Base-by-base conservation (phyloP, 2,888 invertebrate genomes). In the Agonopterix arenella region DNA sequence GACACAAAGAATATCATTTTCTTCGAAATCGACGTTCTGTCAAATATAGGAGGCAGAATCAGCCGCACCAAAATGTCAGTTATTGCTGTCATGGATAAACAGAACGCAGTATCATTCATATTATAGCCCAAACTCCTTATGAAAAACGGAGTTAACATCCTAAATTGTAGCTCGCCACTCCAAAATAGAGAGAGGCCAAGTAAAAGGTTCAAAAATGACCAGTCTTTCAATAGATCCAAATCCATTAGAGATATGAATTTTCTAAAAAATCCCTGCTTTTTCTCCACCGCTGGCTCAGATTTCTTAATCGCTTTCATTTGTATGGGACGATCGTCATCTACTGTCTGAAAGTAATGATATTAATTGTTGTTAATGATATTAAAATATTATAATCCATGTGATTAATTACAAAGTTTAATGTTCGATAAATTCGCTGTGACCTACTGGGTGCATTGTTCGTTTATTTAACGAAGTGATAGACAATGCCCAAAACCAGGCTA, bases 111-210 rank as follows among this genome's bases (percentile, higher is more conserved):
- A 59, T 94, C 93, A 44, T 90, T 79, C 75, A 92, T 92, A 52
- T 90, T 88, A 68, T 92, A 92, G 1, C 92, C 92, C 64, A 93
- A 73, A 67, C 90, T 90, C 45, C 89, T 86, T 57, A 93, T 92
- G 71, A 93, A 93, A 75, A 93, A 93, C 10, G 93, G 93, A 43
- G 92, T 93, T 45, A 93, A 90, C 93, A 93, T 92, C 75, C 94
- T 93, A 76, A 94, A 94, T 68, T 94, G 94, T 74, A 93, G 90
- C 71, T 94, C 94, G 46, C 94, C 94, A 49, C 93, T 93, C 84
- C 93, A 94, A 79, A 93, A 93, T 42, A 94, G 90, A 40, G 94
- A 93, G 48, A 94, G 82, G 7, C 94, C 94, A 52, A 94, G 91
- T 56, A 94, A 89, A 63, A 94, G 90, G 71, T 94, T 94, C 68